Evolutionary conservation across 2,888 invertebrate species (phyloP), one percentile per base, ranked within the genome.

Genomic region (Zeuzera pyrina): DNA sequence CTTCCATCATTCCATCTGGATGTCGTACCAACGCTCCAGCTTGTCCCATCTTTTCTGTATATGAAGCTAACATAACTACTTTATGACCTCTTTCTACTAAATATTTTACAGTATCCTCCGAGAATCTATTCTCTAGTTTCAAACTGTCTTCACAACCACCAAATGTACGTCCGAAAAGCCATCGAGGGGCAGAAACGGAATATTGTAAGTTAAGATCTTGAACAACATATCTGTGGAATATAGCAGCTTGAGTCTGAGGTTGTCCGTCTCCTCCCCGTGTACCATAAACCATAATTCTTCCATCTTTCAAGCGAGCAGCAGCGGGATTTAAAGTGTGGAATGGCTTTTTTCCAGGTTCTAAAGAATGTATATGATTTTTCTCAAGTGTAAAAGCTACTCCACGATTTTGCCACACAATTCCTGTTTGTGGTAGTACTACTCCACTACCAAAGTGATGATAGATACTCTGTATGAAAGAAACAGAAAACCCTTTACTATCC

Each of bases 221-320:
- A 6, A 79, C 53, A 1, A 61, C 74, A 30, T 81, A 78, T 50
- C 77, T 60, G 31, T 81, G 77, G 33, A 81, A 81, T n/a, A 81
- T 57, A 1, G 74, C 68, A 12, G 79, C 67, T 52, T 81, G 81
- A 2, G 69, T 76, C 47, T 81, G 81, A 3, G 77, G 51, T 34
- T 81, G 81, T 0, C 78, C 79, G 42, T 81, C 78, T 4, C 79
- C 81, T 12, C 81, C 81, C 38, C 65, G 57, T 6, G 77, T 76
- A 1, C 81, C 81, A 38, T 77, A 79, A 15, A 81, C 30, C 49
- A 81, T 57, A 3, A 67, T 27, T 19, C 81, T 59, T n/a, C 78
- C 76, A 49, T 79, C 79, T n/a, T 61, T 50, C 12, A 81, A 47
- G 27, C 54, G 55, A 13, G 76, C 79, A 13, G 69, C 77, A 28